Base-by-base conservation (phyloP, 2,888 invertebrate genomes). In the Eretmocerus hayati region DNA sequence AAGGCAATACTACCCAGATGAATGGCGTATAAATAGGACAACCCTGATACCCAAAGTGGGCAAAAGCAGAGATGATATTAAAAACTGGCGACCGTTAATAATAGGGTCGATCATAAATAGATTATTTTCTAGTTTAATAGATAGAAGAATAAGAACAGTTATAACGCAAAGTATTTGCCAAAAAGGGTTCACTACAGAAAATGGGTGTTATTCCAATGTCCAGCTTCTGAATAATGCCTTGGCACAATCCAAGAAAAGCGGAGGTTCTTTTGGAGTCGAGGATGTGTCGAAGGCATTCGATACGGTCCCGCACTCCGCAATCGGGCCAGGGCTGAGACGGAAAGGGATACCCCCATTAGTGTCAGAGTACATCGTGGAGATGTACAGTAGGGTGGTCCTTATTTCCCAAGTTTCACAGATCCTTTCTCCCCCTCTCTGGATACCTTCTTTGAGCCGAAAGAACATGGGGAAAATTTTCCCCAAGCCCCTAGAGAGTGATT, bases 251-350 rank as follows among this genome's bases (percentile, higher is more conserved):
- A 42, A 42, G 15, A 5, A 9, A 15, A 13, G 5, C n/a, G 33
- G 33, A n/a, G 33, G 33, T 9, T 13, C 15, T 5, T 33, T 33
- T 33, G 33, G 33, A 8, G 19, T 45, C 15, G 15, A 48, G 1
- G 57, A 55, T 22, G 36, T 57, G 3, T 40, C 40, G 0, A 55
- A 53, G n/a, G 57, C 57, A 1, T 57, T 55, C 23, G 55, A 57
- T 16, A 46, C 38, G 15, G 53, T 57, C 1, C 36, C 41, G 9
- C 54, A 52, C 9, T 3, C n/a, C 1, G 40, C 37, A 3, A 48
- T 48, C 2, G 16, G 21, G 3, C 18, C 35, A 3, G 41, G 31
- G 3, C 16, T 48, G 20, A 3, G 11, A 3, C 1, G 32, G 2
- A 32, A 42, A 22, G 42, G 48, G 4, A 16, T 46, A 2, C 23